These are phyloP conservation scores for Hippocampus zosterae DNA, from an alignment of 2,113 vertebrate species.

Conservation along the genomic window DNA sequence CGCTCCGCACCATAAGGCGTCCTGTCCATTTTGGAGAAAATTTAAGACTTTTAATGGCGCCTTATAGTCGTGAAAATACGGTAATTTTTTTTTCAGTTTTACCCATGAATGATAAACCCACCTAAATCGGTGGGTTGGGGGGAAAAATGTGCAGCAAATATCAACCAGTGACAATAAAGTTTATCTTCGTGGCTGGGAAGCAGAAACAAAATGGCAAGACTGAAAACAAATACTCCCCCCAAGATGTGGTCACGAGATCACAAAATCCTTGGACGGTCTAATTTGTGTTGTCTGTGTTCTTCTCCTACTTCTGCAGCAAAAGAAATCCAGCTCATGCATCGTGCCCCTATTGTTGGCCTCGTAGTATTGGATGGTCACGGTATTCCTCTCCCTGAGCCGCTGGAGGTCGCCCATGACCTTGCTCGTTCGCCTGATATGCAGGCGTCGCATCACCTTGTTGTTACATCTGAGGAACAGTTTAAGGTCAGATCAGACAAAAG, in stretches of 20 bases:
- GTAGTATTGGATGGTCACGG: slow-evolving; percentile 86
- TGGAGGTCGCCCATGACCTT: slow-evolving; percentile 95
- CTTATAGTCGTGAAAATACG: no score
- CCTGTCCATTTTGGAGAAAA: no score
- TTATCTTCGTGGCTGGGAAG: no score
- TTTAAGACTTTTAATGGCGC: no score
- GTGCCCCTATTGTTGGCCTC: slow-evolving; percentile 89
- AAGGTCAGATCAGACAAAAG: slow-evolving; percentile 75
- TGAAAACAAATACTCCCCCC: no score
- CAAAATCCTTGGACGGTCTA: background rate
- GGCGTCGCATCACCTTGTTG: slow-evolving; percentile 88
- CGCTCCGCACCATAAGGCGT: no score
- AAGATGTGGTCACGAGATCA: background rate
- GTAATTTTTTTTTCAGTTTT: no score
- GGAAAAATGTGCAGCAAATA: no score
- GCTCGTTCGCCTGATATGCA: slow-evolving; percentile 96
- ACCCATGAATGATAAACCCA: no score
- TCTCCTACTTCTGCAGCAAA: slow-evolving; percentile 73
- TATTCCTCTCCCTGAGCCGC: slow-evolving; percentile 87
- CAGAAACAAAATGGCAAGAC: no score
- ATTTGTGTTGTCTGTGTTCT: background rate
- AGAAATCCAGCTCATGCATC: slow-evolving; percentile 98
- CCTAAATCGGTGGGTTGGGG: no score
- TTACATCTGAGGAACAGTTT: slow-evolving; percentile 96
- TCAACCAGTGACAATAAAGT: no score